Percentiles rank a stretch among this genome's conserved stretches.
phyloP scores from a whole-genome alignment of 2,113 vertebrate genomes.

The Canis aureus region DNA sequence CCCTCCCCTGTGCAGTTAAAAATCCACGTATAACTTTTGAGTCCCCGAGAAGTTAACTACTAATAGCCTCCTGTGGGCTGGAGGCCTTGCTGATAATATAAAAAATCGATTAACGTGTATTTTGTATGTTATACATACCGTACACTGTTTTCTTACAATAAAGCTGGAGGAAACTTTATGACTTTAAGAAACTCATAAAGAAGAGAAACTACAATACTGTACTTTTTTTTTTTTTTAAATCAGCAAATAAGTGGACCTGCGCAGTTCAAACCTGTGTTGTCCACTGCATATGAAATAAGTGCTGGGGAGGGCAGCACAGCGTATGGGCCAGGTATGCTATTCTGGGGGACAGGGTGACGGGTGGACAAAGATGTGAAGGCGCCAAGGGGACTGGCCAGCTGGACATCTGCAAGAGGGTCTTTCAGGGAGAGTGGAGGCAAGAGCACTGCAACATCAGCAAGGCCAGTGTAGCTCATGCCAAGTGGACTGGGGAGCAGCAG shows the following conservation, averaged over 20 bases:
- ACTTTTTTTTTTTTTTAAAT: too few relatives aligned
- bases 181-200: background rate
- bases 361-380: background rate
- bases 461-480: background rate
- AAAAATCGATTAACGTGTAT: background rate
- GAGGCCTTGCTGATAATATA: background rate
- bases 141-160: background rate
- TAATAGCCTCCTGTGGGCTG: background rate
- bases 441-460: background rate
- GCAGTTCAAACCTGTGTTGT: background rate
- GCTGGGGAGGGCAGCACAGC: background rate
- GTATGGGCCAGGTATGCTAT: accelerated
- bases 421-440: background rate
- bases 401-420: background rate
- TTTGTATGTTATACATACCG: background rate
- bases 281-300: background rate
- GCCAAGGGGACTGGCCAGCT: background rate
- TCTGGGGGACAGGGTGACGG: accelerated
- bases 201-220: background rate
- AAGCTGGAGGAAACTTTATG: background rate
- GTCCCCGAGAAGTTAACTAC: background rate
- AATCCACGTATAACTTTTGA: background rate
- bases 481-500: background rate
- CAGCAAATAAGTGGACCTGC: background rate
- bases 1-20: background rate